phyloP scores from a whole-genome alignment of 2,113 vertebrate species.

The Pygoscelis adeliae region DNA sequence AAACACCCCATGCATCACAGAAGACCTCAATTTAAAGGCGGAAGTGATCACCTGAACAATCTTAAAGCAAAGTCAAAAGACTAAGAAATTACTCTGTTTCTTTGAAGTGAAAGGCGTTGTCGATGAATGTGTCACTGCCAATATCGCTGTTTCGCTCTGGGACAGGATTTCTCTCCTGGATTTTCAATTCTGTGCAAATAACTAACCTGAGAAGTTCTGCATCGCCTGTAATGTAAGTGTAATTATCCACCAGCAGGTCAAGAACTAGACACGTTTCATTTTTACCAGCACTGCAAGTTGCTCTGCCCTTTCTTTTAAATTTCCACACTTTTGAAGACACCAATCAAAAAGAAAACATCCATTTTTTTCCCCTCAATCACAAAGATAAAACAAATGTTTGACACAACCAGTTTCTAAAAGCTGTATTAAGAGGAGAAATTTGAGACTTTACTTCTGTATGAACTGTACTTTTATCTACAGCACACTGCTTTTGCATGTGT shows the following conservation, averaged over 20 bases:
- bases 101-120: not conserved
- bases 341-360: not conserved
- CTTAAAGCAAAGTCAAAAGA: not conserved
- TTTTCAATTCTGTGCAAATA: not conserved
- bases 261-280: not conserved
- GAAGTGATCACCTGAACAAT: not conserved
- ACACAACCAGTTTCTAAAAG: not conserved
- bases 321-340: not conserved
- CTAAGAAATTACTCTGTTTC: not conserved
- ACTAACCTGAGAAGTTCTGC: not conserved
- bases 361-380: not conserved
- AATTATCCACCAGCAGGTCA: not conserved
- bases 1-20: not conserved
- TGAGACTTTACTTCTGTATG: not conserved
- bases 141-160: not conserved
- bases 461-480: not conserved
- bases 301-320: not conserved
- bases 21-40: not conserved
- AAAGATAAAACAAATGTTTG: not conserved
- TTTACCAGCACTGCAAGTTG: not conserved
- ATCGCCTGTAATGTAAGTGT: accelerated
- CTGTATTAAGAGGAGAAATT: not conserved
- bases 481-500: not conserved
- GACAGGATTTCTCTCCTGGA: not conserved
- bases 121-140: accelerated